Conservation (phyloP, 2,888 invertebrate species). For the Perizoma affinitatum region DNA sequence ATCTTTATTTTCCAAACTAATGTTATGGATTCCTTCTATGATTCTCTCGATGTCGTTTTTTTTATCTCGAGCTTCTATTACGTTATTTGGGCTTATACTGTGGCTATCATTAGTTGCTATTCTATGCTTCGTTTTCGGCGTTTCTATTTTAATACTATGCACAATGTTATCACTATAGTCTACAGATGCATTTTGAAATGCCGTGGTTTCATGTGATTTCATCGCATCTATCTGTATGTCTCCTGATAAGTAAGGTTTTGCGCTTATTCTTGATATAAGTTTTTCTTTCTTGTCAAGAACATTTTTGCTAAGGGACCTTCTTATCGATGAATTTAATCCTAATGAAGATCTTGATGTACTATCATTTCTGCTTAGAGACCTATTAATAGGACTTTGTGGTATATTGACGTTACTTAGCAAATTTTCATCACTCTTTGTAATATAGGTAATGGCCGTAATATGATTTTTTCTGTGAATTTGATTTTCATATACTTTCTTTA, state of each 20-base stretch:
- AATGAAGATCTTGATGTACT: constrained; percentile 23
- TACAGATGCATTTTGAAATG: constrained; percentile 19
- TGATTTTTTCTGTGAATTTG: constrained; percentile 36
- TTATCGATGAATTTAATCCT: constrained; percentile 25
- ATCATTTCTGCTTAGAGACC: constrained; percentile 17
- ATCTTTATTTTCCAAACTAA: constrained; percentile 44
- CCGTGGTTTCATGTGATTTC: constrained; percentile 3
- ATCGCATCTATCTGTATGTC: constrained; percentile 2
- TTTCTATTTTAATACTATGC: constrained; percentile 53
- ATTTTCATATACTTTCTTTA: constrained; percentile 39
- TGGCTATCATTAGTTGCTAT: constrained; percentile 6
- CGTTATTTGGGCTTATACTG: constrained; percentile 19
- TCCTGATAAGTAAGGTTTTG: constrained; percentile 13
- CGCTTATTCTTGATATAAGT: constrained; percentile 22
- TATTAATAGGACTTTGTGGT: constrained; percentile 23
- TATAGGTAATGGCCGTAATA: constrained; percentile 36
- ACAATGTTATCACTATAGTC: constrained; percentile 37
- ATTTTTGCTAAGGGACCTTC: constrained; percentile 26
- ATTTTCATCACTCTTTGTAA: constrained; percentile 37
- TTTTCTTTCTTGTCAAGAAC: constrained; percentile 29
- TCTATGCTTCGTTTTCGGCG: constrained; percentile 46
- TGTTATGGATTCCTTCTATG: constrained; percentile 43
- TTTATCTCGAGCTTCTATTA: constrained; percentile 32
- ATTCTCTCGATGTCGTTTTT: constrained; percentile 39
- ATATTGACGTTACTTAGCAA: constrained; percentile 27